These are phyloP conservation scores for Ephestia elutella DNA, from an alignment of 1,140 invertebrate species.

Conservation along the genomic window DNA sequence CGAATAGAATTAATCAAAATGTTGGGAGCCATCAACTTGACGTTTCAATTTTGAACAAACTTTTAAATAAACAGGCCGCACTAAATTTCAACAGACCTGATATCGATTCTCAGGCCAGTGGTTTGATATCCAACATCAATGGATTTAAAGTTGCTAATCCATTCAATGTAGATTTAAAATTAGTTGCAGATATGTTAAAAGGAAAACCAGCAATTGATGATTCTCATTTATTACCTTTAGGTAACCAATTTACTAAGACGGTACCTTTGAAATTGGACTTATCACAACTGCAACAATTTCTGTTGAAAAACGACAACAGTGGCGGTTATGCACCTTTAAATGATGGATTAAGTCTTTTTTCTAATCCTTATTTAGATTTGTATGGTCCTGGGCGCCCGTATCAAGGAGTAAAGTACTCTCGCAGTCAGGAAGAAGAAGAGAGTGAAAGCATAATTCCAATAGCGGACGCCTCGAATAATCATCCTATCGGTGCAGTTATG, in stretches of 20 bases:
- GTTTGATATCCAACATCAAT: conserved; percentile 60
- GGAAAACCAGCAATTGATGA: conserved; percentile 59
- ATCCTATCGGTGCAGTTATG: conserved; percentile 68
- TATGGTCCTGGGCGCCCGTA: conserved; percentile 47
- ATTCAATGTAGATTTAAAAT: conserved; percentile 66
- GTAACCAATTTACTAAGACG: conserved; percentile 50
- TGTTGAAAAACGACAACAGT: conserved; percentile 58
- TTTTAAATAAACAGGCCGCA: conserved; percentile 44
- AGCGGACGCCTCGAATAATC: conserved; percentile 55
- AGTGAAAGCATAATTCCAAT: conserved; percentile 59
- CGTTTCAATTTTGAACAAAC: conserved; percentile 51
- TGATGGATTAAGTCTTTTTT: conserved; percentile 34
- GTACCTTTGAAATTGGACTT: conserved; percentile 57
- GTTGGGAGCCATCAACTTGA: conserved; percentile 64
- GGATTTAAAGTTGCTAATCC: conserved; percentile 68
- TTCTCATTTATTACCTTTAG: conserved; percentile 39
- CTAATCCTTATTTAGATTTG: conserved; percentile 49
- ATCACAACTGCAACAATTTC: conserved; percentile 57
- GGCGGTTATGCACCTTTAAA: conserved; percentile 26
- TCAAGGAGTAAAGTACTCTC: conserved; percentile 63
- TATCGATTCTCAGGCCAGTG: conserved; percentile 39
- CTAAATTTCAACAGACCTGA: conserved; percentile 49
- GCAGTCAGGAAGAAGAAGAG: conserved; percentile 67
- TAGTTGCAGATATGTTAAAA: conserved; percentile 69
- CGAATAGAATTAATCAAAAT: conserved; percentile 64